Conservation (phyloP, 2,797 vertebrate genomes). For the Manis crassicaudata region DNA sequence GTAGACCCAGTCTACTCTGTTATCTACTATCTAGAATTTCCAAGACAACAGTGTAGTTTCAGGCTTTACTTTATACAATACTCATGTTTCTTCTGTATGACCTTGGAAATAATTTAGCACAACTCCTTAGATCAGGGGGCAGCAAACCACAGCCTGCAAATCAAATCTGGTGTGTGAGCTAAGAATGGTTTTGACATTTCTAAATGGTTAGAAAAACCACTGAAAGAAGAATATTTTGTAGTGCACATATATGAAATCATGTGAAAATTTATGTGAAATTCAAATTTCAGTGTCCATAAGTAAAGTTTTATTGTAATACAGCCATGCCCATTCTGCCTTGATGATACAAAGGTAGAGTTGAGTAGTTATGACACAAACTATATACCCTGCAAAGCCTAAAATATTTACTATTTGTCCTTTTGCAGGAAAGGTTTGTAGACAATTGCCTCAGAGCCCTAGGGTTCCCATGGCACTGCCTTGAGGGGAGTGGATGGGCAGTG, state of each 20-base stretch:
- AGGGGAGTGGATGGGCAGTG: neutral
- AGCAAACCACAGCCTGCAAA: neutral
- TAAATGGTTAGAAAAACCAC: neutral
- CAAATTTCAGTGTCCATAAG: conserved; percentile 1
- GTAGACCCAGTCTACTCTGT: neutral
- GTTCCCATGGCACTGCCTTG: neutral
- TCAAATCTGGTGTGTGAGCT: neutral
- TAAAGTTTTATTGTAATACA: neutral
- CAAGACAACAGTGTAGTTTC: conserved; percentile 5
- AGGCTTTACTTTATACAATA: conserved; percentile 1
- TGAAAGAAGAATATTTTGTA: neutral
- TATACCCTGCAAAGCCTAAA: neutral
- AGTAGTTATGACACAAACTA: neutral
- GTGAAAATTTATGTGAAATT: conserved; percentile 36
- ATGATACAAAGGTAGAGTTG: neutral
- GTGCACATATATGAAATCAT: neutral
- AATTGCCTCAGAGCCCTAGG: neutral
- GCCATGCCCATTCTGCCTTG: conserved; percentile 8
- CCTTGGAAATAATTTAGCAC: neutral
- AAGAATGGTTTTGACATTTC: conserved; percentile 56
- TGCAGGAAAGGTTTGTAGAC: neutral
- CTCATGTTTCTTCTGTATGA: neutral
- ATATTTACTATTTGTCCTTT: conserved; percentile 20
- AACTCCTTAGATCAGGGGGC: neutral
- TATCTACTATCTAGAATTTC: conserved; percentile 43